A percentile compares a stretch with the other conserved stretches of the same genome.
Evolutionary conservation across 1,140 invertebrate species (phyloP).

Genomic region (Sitophilus oryzae): DNA sequence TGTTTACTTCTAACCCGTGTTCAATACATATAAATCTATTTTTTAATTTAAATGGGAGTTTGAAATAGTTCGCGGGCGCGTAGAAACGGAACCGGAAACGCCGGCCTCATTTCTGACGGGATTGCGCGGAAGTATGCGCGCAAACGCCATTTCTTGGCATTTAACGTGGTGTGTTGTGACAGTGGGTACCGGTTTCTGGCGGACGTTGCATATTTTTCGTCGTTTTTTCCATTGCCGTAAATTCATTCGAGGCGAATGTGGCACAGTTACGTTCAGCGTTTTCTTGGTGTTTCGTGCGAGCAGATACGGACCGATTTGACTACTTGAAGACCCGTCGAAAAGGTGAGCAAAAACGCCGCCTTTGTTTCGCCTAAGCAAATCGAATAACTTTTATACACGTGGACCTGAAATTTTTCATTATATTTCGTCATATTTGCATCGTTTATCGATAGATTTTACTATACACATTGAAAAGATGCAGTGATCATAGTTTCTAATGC

Average conservation of each 20-base stretch:
- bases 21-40: too few species aligned
- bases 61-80: too few species aligned
- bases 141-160: constrained; percentile 21
- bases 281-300: constrained; percentile 11
- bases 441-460: too few species aligned
- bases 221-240: constrained; percentile 14
- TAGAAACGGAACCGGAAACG: constrained; percentile 20
- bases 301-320: constrained; percentile 23
- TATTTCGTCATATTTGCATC: too few species aligned
- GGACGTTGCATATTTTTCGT: constrained; percentile 11
- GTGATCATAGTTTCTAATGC: too few species aligned
- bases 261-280: constrained; percentile 15
- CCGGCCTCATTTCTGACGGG: neutral
- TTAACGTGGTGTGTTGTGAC: constrained; percentile 18
- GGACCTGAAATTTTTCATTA: too few species aligned
- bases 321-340: constrained; percentile 26
- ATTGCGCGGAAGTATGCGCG: constrained; percentile 11
- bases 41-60: too few species aligned
- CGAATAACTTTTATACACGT: constrained; percentile 32
- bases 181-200: constrained; percentile 23
- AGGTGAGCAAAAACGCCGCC: constrained; percentile 25
- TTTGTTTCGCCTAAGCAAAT: too few species aligned
- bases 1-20: too few species aligned
- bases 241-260: constrained; percentile 27
- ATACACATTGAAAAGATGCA: too few species aligned